These are phyloP conservation scores for Pseudococcus longispinus DNA, from an alignment of 2,888 invertebrate genomes.

Conservation along the genomic window DNA sequence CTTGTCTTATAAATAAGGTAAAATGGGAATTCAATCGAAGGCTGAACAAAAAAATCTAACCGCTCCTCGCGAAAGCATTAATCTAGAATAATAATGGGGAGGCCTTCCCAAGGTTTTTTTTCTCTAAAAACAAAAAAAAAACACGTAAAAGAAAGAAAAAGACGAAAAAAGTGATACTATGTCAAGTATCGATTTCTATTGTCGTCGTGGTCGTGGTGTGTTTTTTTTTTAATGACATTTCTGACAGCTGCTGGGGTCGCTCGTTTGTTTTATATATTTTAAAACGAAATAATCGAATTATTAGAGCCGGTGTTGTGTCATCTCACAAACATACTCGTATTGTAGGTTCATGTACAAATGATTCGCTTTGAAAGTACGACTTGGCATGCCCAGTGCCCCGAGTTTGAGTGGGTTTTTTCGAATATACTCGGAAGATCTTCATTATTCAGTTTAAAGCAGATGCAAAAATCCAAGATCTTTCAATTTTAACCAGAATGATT, in stretches of 20 bases:
- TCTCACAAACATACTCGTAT: no score
- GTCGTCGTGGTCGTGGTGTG: not conserved
- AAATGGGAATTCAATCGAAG: not conserved
- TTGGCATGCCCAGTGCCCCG: no score
- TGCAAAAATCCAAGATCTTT: no score
- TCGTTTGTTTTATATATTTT: not conserved
- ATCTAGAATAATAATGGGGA: not conserved
- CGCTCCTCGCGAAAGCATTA: not conserved
- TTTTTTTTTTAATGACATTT: not conserved
- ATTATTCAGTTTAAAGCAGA: no score
- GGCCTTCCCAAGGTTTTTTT: not conserved
- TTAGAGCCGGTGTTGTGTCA: not conserved
- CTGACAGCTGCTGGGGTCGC: not conserved
- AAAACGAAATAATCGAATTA: not conserved
- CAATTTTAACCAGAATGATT: no score
- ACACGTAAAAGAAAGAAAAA: not conserved
- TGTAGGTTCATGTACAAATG: no score
- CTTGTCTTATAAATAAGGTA: constrained; percentile 1
- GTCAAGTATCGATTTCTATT: not conserved
- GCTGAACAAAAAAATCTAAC: not conserved
- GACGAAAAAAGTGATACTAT: not conserved
- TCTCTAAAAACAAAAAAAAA: not conserved
- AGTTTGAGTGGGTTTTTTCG: no score
- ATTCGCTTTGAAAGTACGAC: no score
- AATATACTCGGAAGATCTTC: no score